Evolutionary conservation across 2,888 invertebrate genomes (phyloP).

Genomic region (Pyrochroa serraticornis): DNA sequence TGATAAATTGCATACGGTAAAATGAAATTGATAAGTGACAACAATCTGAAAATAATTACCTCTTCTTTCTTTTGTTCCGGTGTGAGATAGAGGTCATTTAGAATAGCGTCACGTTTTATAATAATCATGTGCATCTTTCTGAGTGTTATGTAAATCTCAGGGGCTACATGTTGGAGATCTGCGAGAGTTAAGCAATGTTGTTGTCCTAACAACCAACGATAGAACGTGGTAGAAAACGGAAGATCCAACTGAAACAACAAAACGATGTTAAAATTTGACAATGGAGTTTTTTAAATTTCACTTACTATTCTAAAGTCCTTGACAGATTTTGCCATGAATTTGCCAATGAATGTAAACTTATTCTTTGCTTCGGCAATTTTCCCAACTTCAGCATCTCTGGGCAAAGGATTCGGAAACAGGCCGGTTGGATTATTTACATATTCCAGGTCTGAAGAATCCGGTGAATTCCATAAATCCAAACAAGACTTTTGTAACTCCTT

Average conservation of each 20-base stretch:
- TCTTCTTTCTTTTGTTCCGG: slow-evolving; percentile 70
- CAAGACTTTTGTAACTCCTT: slow-evolving; percentile 90
- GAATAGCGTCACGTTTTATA: slow-evolving; percentile 70
- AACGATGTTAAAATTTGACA: slow-evolving; percentile 21
- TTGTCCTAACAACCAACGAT: slow-evolving; percentile 94
- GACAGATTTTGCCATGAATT: slow-evolving; percentile 98
- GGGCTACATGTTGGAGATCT: slow-evolving; percentile 85
- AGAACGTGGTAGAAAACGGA: slow-evolving; percentile 92
- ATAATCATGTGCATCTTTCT: slow-evolving; percentile 78
- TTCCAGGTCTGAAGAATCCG: slow-evolving; percentile 59
- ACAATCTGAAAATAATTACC: no score
- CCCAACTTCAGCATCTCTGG: slow-evolving; percentile 83
- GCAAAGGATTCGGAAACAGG: slow-evolving; percentile 89
- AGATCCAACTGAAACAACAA: slow-evolving; percentile 81
- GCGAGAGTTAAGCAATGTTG: slow-evolving; percentile 78
- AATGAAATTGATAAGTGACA: no score
- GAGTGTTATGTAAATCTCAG: slow-evolving; percentile 83
- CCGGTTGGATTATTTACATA: slow-evolving; percentile 85
- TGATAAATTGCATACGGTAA: no score
- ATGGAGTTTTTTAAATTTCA: slow-evolving; percentile 29
- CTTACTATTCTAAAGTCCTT: slow-evolving; percentile 98
- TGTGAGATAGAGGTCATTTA: slow-evolving; percentile 65
- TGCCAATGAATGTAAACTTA: slow-evolving; percentile 96
- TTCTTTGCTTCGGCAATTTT: slow-evolving; percentile 83
- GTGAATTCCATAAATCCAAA: slow-evolving; percentile 89